A percentile compares a stretch with the other conserved stretches of the same genome.
Conservation (phyloP, 2,797 vertebrate species). For the Mormyrus hasselquistii region DNA sequence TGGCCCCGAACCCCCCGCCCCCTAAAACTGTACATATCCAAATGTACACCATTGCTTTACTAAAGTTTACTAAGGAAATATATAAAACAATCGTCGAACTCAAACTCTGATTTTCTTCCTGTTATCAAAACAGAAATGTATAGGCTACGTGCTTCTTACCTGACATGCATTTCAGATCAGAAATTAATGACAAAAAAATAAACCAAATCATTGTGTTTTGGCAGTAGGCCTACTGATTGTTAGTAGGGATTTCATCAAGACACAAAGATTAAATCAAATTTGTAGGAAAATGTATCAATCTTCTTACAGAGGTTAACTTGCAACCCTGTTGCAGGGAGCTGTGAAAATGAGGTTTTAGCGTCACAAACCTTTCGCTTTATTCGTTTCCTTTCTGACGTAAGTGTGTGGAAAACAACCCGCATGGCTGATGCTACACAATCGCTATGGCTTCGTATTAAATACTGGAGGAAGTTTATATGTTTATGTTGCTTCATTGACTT, state of each 20-base stretch:
- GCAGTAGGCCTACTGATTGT: not conserved
- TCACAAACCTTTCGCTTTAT: not conserved
- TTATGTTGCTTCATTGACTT: not conserved
- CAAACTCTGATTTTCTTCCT: not conserved
- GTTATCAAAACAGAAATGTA: not conserved
- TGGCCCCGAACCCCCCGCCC: not conserved
- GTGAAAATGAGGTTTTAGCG: not conserved
- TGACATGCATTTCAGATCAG: not conserved
- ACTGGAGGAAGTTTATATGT: not conserved
- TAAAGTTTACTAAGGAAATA: not conserved
- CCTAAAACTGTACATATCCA: not conserved
- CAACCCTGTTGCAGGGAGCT: not conserved
- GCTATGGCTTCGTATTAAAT: not conserved
- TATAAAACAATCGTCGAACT: not conserved
- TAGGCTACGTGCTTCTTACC: not conserved
- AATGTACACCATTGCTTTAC: not conserved
- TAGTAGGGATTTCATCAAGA: not conserved
- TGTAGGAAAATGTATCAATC: not conserved
- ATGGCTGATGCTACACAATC: not conserved
- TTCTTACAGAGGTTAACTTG: not conserved
- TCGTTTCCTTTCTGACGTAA: not conserved
- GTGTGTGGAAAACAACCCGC: not conserved
- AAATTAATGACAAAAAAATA: not conserved
- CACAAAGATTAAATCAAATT: not conserved
- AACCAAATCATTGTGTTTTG: not conserved